Evolutionary conservation across 2,888 invertebrate genomes (phyloP).

Genomic region (Parelbella ahira): DNA sequence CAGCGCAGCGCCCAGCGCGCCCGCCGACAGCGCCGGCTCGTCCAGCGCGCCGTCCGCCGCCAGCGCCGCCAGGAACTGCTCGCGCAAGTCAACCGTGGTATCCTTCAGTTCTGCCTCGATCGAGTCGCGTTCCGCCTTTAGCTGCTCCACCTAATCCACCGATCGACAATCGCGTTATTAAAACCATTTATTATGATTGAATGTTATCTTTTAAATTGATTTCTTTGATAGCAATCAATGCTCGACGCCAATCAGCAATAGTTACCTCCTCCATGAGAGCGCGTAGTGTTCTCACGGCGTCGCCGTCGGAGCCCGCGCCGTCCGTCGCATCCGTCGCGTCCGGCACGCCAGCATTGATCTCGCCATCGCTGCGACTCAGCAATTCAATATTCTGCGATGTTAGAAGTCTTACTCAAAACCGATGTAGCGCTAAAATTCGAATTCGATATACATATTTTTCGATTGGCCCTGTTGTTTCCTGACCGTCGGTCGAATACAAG

Average conservation of each 20-base stretch:
- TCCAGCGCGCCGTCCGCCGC: slow-evolving; percentile 91
- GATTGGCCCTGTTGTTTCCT: too few species aligned
- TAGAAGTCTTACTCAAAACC: too few species aligned
- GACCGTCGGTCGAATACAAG: too few species aligned
- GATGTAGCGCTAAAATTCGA: too few species aligned
- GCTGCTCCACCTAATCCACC: slow-evolving; percentile 83
- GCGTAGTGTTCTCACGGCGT: slow-evolving; percentile 85
- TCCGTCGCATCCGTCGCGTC: slow-evolving; percentile 74
- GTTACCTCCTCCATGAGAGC: slow-evolving; percentile 84
- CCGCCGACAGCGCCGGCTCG: slow-evolving; percentile 90
- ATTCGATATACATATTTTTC: too few species aligned
- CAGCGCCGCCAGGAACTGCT: slow-evolving; percentile 88
- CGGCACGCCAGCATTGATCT: slow-evolving; percentile 86
- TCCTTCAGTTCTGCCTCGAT: slow-evolving; percentile 87
- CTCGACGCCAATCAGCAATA: too few species aligned
- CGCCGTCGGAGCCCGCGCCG: slow-evolving; percentile 72
- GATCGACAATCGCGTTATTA: too few species aligned
- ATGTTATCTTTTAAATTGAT: too few species aligned
- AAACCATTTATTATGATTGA: too few species aligned
- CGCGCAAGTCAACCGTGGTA: slow-evolving; percentile 88
- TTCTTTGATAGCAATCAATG: too few species aligned
- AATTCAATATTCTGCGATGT: slow-evolving; percentile 86
- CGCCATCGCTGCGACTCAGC: slow-evolving; percentile 86
- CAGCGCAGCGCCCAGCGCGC: slow-evolving; percentile 90
- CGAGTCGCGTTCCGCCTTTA: slow-evolving; percentile 92